Base-by-base conservation (phyloP, 2,888 invertebrate genomes). In the Teinopalpus imperialis region DNA sequence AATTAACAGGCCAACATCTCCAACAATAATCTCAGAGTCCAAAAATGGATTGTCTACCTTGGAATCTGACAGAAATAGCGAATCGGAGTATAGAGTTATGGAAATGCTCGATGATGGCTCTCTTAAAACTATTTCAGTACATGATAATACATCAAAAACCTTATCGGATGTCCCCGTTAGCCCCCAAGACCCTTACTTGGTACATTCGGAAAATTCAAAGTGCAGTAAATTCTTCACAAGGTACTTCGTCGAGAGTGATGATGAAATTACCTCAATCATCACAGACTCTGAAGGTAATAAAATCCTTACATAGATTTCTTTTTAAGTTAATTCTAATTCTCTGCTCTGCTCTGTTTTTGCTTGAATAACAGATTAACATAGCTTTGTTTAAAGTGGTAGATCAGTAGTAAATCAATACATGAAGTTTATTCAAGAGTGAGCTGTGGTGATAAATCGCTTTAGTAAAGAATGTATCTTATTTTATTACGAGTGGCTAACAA, bases 221-320 rank as follows among this genome's bases (percentile, higher is more conserved):
- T 92, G 92, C 59, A 92, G 92, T 43, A 91, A 92, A 59, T 92
- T 91, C 70, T 92, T 93, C 54, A 91, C 91, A 34, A 83, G 93
- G 47, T 91, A 91, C 53, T 93, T 92, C 57, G 91, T 93, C 32
- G 93, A 93, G 62, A 90, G 93, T 24, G 93, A 93, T 51, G 93
- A 93, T 54, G 93, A 93, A 65, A 91, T 93, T 54, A 91, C 93
- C 12, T 93, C 93, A 0, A 92, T 93, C 35, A 91, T 92, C 27
- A 93, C 93, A 1, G 93, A 94, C 66, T 92, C 93, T 21, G 93
- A 93, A 85, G 93, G 93, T 92, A 65, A 71, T n/a, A 8, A 23
- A n/a, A n/a, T n/a, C n/a, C n/a, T n/a, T n/a, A n/a, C n/a, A n/a
- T n/a, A n/a, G n/a, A n/a, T n/a, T n/a, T n/a, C n/a, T n/a, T n/a